These are phyloP conservation scores for Clostera curtula DNA, from an alignment of 2,888 invertebrate genomes.

Conservation along the genomic window DNA sequence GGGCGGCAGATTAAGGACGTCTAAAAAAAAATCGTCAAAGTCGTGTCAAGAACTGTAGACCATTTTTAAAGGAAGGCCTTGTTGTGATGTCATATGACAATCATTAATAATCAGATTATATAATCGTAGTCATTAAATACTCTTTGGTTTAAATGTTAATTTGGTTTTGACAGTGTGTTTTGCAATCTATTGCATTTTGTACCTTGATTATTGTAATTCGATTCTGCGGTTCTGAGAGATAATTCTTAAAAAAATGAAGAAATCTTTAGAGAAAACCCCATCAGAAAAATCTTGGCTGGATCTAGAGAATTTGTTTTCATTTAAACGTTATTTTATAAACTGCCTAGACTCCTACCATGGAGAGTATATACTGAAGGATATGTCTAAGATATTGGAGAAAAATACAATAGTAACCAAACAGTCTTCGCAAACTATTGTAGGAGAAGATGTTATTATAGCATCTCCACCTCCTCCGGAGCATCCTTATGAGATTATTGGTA, in stretches of 20 bases:
- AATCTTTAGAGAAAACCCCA: slow-evolving; percentile 28
- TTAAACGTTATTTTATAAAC: slow-evolving; percentile 75
- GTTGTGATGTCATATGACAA: too few species aligned
- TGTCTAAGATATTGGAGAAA: slow-evolving; percentile 44
- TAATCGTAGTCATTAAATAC: too few species aligned
- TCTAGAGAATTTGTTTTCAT: slow-evolving; percentile 40
- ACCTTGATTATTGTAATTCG: too few species aligned
- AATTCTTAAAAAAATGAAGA: slow-evolving; percentile 14
- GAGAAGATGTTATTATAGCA: slow-evolving; percentile 37
- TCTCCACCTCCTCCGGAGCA: slow-evolving; percentile 34
- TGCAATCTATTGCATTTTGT: too few species aligned
- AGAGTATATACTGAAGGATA: slow-evolving; percentile 53
- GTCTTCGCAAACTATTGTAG: slow-evolving; percentile 34
- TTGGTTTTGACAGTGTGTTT: too few species aligned
- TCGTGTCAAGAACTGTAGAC: too few species aligned
- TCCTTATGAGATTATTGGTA: slow-evolving; percentile 59
- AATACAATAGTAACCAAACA: slow-evolving; percentile 30
- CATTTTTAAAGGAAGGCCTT: too few species aligned
- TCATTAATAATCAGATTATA: too few species aligned
- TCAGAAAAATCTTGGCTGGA: slow-evolving; percentile 33
- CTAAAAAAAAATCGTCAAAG: too few species aligned
- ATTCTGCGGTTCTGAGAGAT: too few species aligned
- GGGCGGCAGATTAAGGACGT: too few species aligned
- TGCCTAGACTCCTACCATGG: slow-evolving; percentile 77
- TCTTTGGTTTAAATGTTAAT: too few species aligned